A percentile compares a stretch with the other conserved stretches of the same genome.
Evolutionary conservation across 2,113 vertebrate species (phyloP).

Genomic region (Chrysochloris asiatica): DNA sequence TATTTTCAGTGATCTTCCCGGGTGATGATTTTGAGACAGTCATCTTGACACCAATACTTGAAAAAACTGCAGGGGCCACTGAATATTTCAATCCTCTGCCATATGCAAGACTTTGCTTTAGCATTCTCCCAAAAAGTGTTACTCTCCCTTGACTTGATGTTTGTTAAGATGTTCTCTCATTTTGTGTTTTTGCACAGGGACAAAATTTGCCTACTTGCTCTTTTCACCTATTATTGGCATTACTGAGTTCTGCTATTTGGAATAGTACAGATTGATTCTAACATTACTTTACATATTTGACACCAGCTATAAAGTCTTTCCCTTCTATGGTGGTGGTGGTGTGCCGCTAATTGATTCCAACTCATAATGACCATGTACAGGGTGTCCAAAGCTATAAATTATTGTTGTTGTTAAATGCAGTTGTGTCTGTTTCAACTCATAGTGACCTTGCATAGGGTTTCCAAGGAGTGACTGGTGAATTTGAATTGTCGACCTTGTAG

Average conservation of each 20-base stretch:
- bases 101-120: not conserved
- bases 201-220: not conserved
- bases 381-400: no score
- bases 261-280: not conserved
- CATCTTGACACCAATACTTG: not conserved
- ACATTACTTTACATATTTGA: not conserved
- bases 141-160: not conserved
- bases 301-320: no score
- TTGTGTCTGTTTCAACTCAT: no score
- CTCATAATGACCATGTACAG: no score
- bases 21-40: not conserved
- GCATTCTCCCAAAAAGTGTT: not conserved
- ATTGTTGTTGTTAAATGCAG: no score
- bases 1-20: not conserved
- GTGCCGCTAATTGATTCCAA: no score
- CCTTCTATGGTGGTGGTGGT: no score
- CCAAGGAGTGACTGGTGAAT: no score
- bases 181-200: not conserved
- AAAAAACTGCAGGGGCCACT: not conserved
- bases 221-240: not conserved
- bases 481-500: no score
- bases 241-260: not conserved
- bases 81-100: not conserved
- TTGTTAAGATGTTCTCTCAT: not conserved
- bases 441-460: no score